phyloP scores from a whole-genome alignment of 2,113 vertebrate species.

The Paratilapia polleni region DNA sequence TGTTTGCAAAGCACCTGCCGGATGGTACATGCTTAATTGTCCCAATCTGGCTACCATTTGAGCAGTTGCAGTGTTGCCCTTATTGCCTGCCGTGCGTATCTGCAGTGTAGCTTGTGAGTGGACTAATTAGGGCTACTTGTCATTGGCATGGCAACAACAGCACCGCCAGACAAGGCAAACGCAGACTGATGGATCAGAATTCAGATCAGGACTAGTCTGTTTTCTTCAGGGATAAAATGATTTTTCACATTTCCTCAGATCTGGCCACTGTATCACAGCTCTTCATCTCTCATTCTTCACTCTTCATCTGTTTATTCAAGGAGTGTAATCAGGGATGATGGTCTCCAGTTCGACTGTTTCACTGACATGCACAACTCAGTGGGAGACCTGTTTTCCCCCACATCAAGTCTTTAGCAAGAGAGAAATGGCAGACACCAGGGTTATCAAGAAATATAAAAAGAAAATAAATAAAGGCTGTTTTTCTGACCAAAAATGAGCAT shows the following conservation, averaged over 20 bases:
- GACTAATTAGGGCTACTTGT: conserved; percentile 37
- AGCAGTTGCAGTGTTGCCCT: neutral
- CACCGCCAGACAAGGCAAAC: neutral
- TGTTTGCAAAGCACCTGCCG: conserved; percentile 54
- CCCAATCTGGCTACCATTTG: conserved; percentile 26
- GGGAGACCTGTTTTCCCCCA: conserved; percentile 15
- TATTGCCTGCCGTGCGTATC: conserved; percentile 7
- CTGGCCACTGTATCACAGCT: neutral
- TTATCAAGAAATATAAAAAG: neutral
- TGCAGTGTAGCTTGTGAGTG: conserved; percentile 25
- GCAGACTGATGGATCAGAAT: conserved; percentile 21
- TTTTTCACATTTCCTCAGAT: neutral
- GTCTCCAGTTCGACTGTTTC: conserved; percentile 22
- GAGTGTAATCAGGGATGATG: conserved; percentile 6
- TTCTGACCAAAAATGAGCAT: neutral
- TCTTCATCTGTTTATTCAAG: conserved; percentile 25
- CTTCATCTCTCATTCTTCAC: conserved; percentile 9
- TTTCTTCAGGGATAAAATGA: neutral
- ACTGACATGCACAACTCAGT: conserved; percentile 17
- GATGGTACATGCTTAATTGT: conserved; percentile 38
- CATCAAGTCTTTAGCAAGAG: neutral
- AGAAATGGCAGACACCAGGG: neutral
- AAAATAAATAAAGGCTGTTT: neutral
- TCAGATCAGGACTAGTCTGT: conserved; percentile 22
- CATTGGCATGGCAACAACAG: conserved; percentile 60